Percentiles rank a stretch among this genome's conserved stretches.
phyloP scores from a whole-genome alignment of 2,888 invertebrate genomes.

The Sesia apiformis region DNA sequence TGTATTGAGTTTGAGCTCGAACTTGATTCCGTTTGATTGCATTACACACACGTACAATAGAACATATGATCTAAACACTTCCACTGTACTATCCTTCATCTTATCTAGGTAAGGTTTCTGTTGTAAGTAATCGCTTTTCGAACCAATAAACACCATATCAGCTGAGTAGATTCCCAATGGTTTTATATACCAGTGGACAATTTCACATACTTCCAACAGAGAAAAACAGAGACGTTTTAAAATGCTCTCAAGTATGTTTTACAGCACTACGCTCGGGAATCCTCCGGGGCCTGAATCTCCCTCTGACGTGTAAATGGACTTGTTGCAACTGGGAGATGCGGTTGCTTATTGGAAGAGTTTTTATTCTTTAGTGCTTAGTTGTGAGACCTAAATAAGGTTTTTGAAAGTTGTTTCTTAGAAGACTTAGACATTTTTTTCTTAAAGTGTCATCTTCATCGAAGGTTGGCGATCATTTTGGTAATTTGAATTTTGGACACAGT shows the following conservation, averaged over 20 bases:
- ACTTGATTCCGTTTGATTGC: conserved; percentile 35
- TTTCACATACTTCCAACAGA: not conserved
- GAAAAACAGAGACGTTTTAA: conserved; percentile 19
- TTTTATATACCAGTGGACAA: not conserved
- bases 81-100: not conserved
- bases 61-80: not conserved
- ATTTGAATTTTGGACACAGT: no score
- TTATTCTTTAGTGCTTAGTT: no score
- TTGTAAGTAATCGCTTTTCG: not conserved
- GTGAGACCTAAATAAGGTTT: no score
- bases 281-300: conserved; percentile 34
- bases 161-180: not conserved
- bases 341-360: not conserved
- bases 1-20: conserved; percentile 32
- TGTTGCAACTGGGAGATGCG: conserved; percentile 18
- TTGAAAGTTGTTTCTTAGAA: no score
- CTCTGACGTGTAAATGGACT: conserved; percentile 41
- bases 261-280: conserved; percentile 31
- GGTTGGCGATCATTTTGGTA: no score
- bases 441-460: no score
- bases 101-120: not conserved
- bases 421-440: no score
- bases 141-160: not conserved
- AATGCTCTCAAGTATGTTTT: conserved; percentile 21
- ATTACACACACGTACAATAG: conserved; percentile 18